Evolutionary conservation across 2,113 vertebrate species (phyloP).

Genomic region (Orycteropus afer): DNA sequence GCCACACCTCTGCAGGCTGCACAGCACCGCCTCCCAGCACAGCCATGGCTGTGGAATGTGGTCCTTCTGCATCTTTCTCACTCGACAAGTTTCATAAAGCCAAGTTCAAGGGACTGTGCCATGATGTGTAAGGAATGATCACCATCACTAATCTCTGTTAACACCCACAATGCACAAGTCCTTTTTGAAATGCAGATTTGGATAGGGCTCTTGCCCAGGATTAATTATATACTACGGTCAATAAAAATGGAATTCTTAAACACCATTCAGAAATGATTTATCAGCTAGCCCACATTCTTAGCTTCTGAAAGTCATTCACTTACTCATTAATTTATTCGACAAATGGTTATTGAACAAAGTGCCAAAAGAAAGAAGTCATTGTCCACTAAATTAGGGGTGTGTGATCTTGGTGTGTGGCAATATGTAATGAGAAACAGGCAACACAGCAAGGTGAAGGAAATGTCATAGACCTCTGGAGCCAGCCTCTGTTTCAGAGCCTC

Average conservation of each 20-base stretch:
- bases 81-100: neutral
- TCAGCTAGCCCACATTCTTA: neutral
- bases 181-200: neutral
- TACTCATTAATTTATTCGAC: neutral
- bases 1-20: neutral
- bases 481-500: neutral
- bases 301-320: neutral
- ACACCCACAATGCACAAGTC: neutral
- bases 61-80: neutral
- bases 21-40: neutral
- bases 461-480: neutral
- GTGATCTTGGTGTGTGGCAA: no score
- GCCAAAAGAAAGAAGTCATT: neutral
- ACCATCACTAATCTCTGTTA: neutral
- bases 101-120: neutral
- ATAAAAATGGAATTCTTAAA: neutral
- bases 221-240: neutral
- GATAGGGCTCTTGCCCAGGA: neutral
- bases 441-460: neutral
- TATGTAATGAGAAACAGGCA: neutral
- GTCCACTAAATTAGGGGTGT: neutral
- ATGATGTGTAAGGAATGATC: neutral
- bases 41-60: neutral
- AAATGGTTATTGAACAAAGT: neutral
- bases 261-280: neutral